Base-by-base conservation (phyloP, 2,797 vertebrate genomes). In the Pitangus sulphuratus region DNA sequence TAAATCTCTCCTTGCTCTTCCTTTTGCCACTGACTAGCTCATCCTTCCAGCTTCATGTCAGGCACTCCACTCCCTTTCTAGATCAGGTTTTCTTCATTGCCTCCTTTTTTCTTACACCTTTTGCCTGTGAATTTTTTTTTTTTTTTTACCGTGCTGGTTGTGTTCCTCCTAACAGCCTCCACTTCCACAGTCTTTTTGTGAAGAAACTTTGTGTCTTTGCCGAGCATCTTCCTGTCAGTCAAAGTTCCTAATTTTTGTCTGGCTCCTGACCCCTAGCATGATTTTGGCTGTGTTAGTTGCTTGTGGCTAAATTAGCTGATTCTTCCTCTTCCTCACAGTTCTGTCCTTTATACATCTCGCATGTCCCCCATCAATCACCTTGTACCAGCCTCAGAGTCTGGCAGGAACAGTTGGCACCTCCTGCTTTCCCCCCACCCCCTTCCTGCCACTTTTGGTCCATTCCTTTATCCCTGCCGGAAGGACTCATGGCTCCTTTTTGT, bases 351-450 rank as follows among this genome's bases (percentile, higher is more conserved):
- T 79, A 25, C n/a, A 14, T 53, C 70, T 62, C 8, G 1, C 88
- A 24, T 76, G 66, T 90, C 39, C 58, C 80, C 54, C 71, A 94
- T 95, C 80, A 15, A 93, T 90, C 91, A 90, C 74, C 4, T 35
- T 25, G 70, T 90, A 62, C 70, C 90, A 74, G 44, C 25, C 40
- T 69, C 56, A 17, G 69, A 26, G 68, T 3, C 93, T 90, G 90
- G 64, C 74, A 70, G 85, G n/a, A 48, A 74, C 78, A 86, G 58
- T 39, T 93, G 92, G 90, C 94, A 48, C 57, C 40, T 84, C 39
- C 35, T 0, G 28, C 53, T 64, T 62, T 20, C 44, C 45, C 90
- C 61, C 4, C 16, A 11, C 47, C 28, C 14, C 30, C 65, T 57
- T 45, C 37, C 3, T 86, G n/a, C 72, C 44, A 5, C 33, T 82